Percentiles rank a stretch among this genome's conserved stretches.
Conservation (phyloP, 2,888 invertebrate genomes). For the Cylindroiulus punctatus region DNA sequence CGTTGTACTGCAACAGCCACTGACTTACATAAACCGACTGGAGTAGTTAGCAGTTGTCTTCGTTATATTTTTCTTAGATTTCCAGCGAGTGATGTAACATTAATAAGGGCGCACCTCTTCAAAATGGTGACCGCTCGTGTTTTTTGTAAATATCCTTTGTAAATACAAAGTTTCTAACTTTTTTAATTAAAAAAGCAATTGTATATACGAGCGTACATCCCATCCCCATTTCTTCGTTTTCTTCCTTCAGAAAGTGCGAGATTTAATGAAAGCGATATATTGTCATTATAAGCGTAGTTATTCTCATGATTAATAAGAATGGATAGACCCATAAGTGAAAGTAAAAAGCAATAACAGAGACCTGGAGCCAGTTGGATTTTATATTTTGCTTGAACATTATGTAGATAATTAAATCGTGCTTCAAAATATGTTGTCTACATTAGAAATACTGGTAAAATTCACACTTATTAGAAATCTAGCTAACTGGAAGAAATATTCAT, state of each 20-base stretch:
- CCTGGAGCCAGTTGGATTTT: background rate
- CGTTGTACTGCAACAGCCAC: background rate
- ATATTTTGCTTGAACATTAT: background rate
- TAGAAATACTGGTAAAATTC: background rate
- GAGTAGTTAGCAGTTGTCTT: constrained; percentile 40
- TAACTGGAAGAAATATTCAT: background rate
- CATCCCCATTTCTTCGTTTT: background rate
- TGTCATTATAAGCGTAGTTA: background rate
- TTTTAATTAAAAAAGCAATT: constrained; percentile 53
- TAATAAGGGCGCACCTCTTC: constrained; percentile 35
- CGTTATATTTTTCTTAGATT: constrained; percentile 43
- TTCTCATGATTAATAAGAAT: background rate
- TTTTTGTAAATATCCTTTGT: constrained; percentile 53
- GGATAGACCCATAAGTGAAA: background rate
- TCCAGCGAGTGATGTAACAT: constrained; percentile 44
- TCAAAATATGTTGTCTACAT: background rate
- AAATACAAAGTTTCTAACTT: constrained; percentile 54
- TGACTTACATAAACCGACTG: constrained; percentile 39
- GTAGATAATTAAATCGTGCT: background rate
- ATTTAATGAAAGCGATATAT: background rate
- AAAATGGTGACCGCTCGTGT: constrained; percentile 44
- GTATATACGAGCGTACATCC: constrained; percentile 17
- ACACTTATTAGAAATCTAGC: background rate
- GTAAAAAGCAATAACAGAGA: background rate
- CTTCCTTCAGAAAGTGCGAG: background rate